Conservation (phyloP, 23 tunicate species). For the Pegea sp. region DNA sequence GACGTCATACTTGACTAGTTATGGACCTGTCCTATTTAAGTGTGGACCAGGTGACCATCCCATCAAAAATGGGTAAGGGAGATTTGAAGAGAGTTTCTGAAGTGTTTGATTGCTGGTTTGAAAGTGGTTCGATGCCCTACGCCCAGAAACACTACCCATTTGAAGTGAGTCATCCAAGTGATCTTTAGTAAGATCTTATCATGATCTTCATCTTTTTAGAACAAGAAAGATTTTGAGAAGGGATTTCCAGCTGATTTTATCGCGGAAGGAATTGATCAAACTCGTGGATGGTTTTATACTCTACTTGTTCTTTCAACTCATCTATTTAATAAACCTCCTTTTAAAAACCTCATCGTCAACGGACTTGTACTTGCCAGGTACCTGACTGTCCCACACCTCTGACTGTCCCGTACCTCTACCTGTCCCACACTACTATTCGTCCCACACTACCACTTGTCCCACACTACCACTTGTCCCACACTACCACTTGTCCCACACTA, state of each 20-base stretch:
- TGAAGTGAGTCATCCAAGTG: constrained; percentile 27
- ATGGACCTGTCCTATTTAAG: constrained; percentile 7
- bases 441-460: no score
- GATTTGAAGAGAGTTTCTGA: constrained; percentile 46
- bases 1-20: no score
- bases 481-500: no score
- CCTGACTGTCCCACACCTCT: not conserved
- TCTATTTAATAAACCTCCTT: constrained; percentile 78
- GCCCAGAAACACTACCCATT: constrained; percentile 98
- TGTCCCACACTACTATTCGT: no score
- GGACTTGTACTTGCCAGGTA: constrained; percentile 91
- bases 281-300: constrained; percentile 98
- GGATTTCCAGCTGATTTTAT: constrained; percentile 94
- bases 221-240: constrained; percentile 88
- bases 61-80: constrained; percentile 76
- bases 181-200: not conserved
- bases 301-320: constrained; percentile 83
- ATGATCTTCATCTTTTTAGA: constrained; percentile 14
- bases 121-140: constrained; percentile 98
- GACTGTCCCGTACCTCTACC: no score
- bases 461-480: no score
- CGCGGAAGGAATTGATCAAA: constrained; percentile 98
- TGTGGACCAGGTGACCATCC: constrained; percentile 89
- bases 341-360: constrained; percentile 91
- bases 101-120: constrained; percentile 99